These are phyloP conservation scores for Andricus grossulariae DNA, from an alignment of 1,140 invertebrate species.

Conservation along the genomic window DNA sequence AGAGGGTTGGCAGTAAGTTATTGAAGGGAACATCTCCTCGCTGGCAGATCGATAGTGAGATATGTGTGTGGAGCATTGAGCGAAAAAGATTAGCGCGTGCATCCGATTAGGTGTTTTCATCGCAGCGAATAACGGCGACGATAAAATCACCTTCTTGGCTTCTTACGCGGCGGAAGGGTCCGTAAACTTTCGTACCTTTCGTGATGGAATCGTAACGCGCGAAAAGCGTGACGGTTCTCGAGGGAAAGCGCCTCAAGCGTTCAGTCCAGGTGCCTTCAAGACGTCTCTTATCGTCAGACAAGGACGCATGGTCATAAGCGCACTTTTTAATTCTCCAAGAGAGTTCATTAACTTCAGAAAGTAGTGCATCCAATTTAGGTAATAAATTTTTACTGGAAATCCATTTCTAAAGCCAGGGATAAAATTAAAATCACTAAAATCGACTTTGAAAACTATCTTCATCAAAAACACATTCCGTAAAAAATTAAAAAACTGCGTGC, in stretches of 20 bases:
- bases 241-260: conserved; percentile 71
- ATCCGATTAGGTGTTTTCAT: conserved; percentile 60
- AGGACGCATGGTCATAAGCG: conserved; percentile 42
- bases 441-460: too few species aligned
- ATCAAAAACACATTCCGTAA: too few species aligned
- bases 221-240: conserved; percentile 75
- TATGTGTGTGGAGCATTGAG: conserved; percentile 37
- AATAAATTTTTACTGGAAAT: background rate
- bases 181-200: conserved; percentile 68
- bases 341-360: conserved; percentile 17
- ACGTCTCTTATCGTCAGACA: conserved; percentile 55
- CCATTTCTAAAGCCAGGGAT: background rate
- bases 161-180: conserved; percentile 57
- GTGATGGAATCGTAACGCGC: conserved; percentile 71
- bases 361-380: background rate
- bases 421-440: too few species aligned
- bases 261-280: conserved; percentile 48
- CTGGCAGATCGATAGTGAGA: conserved; percentile 17
- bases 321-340: background rate
- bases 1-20: background rate
- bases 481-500: too few species aligned
- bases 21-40: background rate
- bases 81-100: conserved; percentile 60
- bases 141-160: conserved; percentile 47
- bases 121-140: conserved; percentile 44